Conservation (phyloP, 2,113 vertebrate species). For the Charina bottae region DNA sequence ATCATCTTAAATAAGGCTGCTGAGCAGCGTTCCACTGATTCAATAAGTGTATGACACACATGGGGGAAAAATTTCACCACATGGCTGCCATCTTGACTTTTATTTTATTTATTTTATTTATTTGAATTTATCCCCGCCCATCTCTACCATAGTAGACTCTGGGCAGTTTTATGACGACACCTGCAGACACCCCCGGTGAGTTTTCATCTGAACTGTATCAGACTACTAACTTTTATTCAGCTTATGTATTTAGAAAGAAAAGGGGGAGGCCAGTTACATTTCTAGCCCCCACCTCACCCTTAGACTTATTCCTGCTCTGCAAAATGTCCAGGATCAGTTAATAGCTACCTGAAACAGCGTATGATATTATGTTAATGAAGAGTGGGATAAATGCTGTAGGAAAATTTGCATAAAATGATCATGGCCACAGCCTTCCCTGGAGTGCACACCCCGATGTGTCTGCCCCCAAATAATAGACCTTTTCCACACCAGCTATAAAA, state of each 20-base stretch:
- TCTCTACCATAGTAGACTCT: too few species aligned
- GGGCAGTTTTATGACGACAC: not conserved
- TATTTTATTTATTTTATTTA: too few species aligned
- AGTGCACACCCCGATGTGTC: slow-evolving; percentile 58
- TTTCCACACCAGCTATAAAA: slow-evolving; percentile 40
- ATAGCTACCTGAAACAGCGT: slow-evolving; percentile 42
- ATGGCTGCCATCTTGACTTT: not conserved
- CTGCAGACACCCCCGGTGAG: not conserved
- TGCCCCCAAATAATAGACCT: slow-evolving; percentile 50
- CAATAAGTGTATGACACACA: not conserved
- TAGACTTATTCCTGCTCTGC: slow-evolving; percentile 11
- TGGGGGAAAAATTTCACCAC: not conserved
- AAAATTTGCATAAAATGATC: slow-evolving; percentile 72
- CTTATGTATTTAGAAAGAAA: slow-evolving; percentile 12
- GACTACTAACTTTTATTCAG: slow-evolving; percentile 6
- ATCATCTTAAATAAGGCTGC: too few species aligned
- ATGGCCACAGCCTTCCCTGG: slow-evolving; percentile 44
- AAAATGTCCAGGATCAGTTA: slow-evolving; percentile 54
- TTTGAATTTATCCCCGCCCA: too few species aligned
- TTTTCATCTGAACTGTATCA: not conserved
- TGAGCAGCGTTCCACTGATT: not conserved
- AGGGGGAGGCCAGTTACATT: slow-evolving; percentile 21
- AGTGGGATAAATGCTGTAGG: slow-evolving; percentile 56
- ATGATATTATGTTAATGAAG: slow-evolving; percentile 69
- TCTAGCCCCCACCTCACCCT: not conserved